Percentiles rank a stretch among this genome's conserved stretches.
These are phyloP conservation scores for Drosophila antonietae DNA, from an alignment of 2,888 invertebrate genomes.

Conservation along the genomic window DNA sequence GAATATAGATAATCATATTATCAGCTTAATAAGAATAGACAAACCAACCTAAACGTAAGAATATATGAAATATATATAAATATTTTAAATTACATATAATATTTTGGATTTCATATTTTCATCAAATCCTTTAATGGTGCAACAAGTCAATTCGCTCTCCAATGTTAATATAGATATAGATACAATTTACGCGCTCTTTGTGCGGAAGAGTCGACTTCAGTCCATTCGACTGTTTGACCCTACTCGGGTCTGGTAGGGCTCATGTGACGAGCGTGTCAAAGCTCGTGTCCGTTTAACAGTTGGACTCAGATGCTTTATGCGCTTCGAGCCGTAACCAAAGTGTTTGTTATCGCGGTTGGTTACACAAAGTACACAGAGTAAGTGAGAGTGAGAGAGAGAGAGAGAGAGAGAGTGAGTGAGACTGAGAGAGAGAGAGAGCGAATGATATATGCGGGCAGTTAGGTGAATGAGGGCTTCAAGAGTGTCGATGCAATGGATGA, in stretches of 20 bases:
- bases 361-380: slow-evolving; percentile 35
- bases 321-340: slow-evolving; percentile 47
- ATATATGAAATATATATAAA: too few species aligned
- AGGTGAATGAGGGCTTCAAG: neutral
- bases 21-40: too few species aligned
- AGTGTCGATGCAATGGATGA: neutral
- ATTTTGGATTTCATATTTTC: too few species aligned
- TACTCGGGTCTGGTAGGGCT: neutral
- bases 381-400: neutral
- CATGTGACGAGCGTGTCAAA: slow-evolving; percentile 12
- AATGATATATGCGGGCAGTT: slow-evolving; percentile 1
- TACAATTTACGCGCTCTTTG: neutral
- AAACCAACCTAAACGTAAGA: too few species aligned
- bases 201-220: neutral
- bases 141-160: too few species aligned
- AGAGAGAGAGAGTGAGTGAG: neutral
- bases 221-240: neutral
- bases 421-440: neutral
- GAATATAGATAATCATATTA: too few species aligned
- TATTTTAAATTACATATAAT: too few species aligned
- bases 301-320: slow-evolving; percentile 33
- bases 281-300: slow-evolving; percentile 15
- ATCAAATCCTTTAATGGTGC: too few species aligned
- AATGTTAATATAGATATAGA: too few species aligned
- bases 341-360: slow-evolving; percentile 63